phyloP scores from a whole-genome alignment of 2,797 vertebrate genomes.

The Mormyrus proboscirostris region DNA sequence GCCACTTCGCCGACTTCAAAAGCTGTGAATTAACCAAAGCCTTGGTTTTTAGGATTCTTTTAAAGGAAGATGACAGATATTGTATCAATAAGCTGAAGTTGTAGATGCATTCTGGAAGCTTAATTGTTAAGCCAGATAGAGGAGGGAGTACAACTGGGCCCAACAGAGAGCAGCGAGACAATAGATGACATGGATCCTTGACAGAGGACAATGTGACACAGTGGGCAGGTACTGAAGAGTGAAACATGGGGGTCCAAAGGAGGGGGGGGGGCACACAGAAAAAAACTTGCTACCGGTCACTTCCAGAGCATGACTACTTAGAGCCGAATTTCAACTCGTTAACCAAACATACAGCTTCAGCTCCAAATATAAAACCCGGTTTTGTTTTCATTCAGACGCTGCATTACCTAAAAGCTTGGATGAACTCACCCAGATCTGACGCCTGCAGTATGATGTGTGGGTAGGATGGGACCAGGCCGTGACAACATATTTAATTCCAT shows the following conservation, averaged over 20 bases:
- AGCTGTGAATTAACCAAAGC: background rate
- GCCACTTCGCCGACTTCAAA: background rate
- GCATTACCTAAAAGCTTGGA: background rate
- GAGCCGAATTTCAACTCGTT: background rate
- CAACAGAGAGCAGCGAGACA: background rate
- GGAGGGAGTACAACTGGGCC: background rate
- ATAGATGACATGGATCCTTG: background rate
- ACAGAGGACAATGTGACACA: background rate
- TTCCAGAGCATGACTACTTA: background rate
- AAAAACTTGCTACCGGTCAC: background rate
- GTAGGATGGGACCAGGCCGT: background rate
- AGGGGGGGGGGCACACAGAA: background rate
- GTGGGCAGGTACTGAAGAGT: background rate
- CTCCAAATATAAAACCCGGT: background rate
- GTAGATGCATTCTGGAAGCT: background rate
- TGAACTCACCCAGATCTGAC: background rate
- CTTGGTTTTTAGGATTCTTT: background rate
- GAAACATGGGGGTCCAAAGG: background rate
- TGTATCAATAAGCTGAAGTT: background rate
- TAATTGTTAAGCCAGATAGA: background rate
- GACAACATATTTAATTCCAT: slow-evolving; percentile 10
- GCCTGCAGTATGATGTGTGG: background rate
- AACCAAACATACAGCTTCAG: background rate
- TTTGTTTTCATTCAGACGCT: background rate
- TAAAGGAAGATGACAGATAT: background rate